These are phyloP conservation scores for Ricordea florida DNA, from an alignment of 92 coral and sea anemone genomes.

Conservation along the genomic window DNA sequence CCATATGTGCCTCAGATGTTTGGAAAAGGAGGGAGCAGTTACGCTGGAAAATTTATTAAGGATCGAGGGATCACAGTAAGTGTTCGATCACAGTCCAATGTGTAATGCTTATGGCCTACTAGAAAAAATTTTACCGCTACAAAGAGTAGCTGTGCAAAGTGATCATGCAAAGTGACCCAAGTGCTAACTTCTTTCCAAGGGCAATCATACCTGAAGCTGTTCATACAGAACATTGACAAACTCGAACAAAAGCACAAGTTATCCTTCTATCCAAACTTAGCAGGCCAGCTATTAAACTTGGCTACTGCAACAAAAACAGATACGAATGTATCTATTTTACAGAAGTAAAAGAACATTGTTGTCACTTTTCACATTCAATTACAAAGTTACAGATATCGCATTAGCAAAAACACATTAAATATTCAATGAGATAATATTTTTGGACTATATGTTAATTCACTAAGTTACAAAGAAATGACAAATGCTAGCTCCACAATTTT, in stretches of 20 bases:
- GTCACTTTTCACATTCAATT: no score
- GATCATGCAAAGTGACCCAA: slow-evolving; percentile 27
- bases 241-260: slow-evolving; percentile 1
- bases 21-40: no score
- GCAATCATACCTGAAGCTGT: slow-evolving; percentile 14
- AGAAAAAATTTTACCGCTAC: slow-evolving; percentile 2
- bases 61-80: no score
- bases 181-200: slow-evolving; percentile 2
- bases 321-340: slow-evolving; percentile 1
- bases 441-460: no score
- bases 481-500: not conserved
- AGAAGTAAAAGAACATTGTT: not conserved
- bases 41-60: no score
- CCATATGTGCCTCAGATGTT: no score
- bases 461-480: slow-evolving; percentile 1
- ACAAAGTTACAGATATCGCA: no score
- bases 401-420: no score
- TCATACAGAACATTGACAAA: slow-evolving; percentile 1
- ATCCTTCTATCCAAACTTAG: slow-evolving; percentile 8
- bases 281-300: slow-evolving; percentile 14
- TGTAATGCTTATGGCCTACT: slow-evolving; percentile 3
- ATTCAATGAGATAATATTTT: no score
- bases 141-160: slow-evolving; percentile 11
- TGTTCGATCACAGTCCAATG: slow-evolving; percentile 18
- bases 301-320: slow-evolving; percentile 5